These are phyloP conservation scores for Thaumatotibia leucotreta DNA, from an alignment of 1,140 invertebrate species.

Conservation along the genomic window DNA sequence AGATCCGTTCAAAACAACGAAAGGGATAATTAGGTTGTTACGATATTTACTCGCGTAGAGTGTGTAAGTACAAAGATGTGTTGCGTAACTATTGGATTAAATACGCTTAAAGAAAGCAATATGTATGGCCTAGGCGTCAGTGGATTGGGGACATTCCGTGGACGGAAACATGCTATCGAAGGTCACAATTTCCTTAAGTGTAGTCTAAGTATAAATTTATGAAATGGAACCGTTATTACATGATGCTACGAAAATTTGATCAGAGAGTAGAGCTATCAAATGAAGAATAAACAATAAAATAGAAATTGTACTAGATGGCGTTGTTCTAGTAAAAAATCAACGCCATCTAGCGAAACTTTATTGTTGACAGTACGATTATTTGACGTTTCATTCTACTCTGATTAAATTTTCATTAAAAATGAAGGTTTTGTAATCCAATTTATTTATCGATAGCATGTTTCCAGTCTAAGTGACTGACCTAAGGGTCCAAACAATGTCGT, in stretches of 20 bases:
- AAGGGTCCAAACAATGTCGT: no score
- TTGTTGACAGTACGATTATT: background rate
- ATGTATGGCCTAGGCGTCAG: constrained; percentile 46
- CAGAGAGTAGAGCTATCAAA: no score
- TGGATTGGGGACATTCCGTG: constrained; percentile 22
- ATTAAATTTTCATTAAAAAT: no score
- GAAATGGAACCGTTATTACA: no score
- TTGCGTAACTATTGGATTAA: constrained; percentile 58
- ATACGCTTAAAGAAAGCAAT: constrained; percentile 70
- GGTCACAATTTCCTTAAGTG: background rate
- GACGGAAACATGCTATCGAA: constrained; percentile 64
- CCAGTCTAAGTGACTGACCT: background rate
- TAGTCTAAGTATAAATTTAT: no score
- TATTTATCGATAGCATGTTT: background rate
- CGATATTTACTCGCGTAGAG: constrained; percentile 51
- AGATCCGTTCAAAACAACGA: constrained; percentile 66
- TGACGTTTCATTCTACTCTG: background rate
- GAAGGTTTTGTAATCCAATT: no score
- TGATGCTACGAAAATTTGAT: no score
- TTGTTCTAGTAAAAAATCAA: background rate
- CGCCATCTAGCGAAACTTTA: background rate
- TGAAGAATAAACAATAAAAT: background rate
- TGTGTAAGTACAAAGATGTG: constrained; percentile 68
- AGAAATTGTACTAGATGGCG: background rate
- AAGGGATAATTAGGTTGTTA: constrained; percentile 70